Base-by-base conservation (phyloP, 2,797 vertebrate species). In the Pseudochirops corinnae region DNA sequence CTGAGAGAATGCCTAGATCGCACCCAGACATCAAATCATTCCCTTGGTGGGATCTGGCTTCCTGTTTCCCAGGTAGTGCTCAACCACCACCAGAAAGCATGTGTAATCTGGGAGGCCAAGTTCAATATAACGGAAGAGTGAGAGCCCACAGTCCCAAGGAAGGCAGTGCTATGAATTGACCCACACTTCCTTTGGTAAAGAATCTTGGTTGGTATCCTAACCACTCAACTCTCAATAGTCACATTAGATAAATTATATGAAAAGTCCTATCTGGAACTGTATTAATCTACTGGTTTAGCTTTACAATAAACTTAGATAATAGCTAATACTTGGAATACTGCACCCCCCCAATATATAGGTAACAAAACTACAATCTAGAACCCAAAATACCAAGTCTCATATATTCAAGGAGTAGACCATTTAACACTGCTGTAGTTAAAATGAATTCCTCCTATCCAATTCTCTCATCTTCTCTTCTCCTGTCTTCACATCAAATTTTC, bases 221-320 rank as follows among this genome's bases (percentile, higher is more conserved):
- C 12, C 53, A 56, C 55, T 93, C 62, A 2, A 29, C n/a, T 39
- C n/a, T 33, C 10, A 28, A 46, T 28, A 39, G 39, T 55, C 62
- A 52, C 92, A 24, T 90, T 52, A 96, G 60, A 52, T 31, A 52
- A 96, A 94, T 26, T 57, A 1, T 5, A 5, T 94, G 55, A 95
- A 92, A 31, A 95, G 93, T 96, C 95, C 94, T 94, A 94, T 82
- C 95, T 96, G 94, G 60, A 93, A 93, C 92, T 0, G 0, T 92
- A 94, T 96, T 96, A 92, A 92, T 58, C 96, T 96, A 56, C 87
- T 90, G 58, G 62, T 50, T 95, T 93, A 53, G 94, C 96, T 93
- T 93, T 97, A 97, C 90, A 95, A 62, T 95, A 94, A 97, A 97
- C 92, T 98, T 97, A 96, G 90, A 56, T 97, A 93, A 97, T 58